Conservation (phyloP, 2,797 vertebrate genomes). For the Heteromormyrus szaboi region DNA sequence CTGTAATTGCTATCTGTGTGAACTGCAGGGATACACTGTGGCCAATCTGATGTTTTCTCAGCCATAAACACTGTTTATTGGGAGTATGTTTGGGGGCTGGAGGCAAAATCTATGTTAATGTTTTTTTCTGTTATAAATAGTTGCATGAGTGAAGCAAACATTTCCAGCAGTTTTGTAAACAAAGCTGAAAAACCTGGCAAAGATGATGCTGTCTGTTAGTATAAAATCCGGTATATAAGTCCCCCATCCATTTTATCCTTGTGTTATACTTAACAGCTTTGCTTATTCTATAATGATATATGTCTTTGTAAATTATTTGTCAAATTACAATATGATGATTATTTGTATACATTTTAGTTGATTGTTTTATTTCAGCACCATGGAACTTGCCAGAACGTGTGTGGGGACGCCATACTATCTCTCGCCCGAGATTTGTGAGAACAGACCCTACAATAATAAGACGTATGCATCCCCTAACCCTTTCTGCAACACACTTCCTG, state of each 20-base stretch:
- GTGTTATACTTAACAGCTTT: neutral
- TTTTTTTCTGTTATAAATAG: neutral
- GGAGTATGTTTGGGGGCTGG: neutral
- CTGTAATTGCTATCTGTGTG: constrained; percentile 39
- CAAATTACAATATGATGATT: neutral
- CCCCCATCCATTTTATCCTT: neutral
- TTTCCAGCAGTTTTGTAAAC: neutral
- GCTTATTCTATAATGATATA: neutral
- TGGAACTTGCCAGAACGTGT: constrained; percentile 76
- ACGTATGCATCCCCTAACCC: constrained; percentile 59
- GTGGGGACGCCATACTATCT: constrained; percentile 86
- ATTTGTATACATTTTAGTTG: neutral
- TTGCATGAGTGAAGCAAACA: neutral
- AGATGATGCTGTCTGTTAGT: neutral
- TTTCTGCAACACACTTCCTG: neutral
- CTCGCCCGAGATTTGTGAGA: constrained; percentile 92
- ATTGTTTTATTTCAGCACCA: constrained; percentile 57
- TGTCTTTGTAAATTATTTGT: neutral
- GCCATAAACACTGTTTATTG: neutral
- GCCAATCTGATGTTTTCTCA: neutral
- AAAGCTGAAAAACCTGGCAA: neutral
- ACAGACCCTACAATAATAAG: constrained; percentile 84
- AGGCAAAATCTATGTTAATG: neutral
- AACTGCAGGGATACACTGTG: constrained; percentile 9
- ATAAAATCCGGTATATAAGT: neutral